Evolutionary conservation across 2,888 invertebrate genomes (phyloP), one percentile per base, ranked within the genome.

Genomic region (Amaurobius ferox): DNA sequence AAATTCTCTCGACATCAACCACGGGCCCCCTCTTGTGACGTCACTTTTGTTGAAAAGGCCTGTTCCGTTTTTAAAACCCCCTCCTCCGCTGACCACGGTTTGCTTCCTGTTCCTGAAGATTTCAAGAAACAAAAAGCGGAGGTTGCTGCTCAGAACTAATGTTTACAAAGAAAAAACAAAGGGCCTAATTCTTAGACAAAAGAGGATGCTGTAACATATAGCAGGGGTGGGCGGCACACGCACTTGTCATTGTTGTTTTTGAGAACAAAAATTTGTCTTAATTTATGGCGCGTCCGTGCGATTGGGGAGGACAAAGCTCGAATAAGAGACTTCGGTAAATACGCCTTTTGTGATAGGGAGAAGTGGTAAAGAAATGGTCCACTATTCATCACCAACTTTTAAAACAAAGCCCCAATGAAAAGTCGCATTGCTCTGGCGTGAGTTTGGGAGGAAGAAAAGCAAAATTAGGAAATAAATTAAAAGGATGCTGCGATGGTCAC

Each of bases 81-180:
- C 29, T 28, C 32, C 6, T n/a, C 3, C 32, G 32, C 30, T 66
- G 64, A 66, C 64, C 64, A 66, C 32, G 64, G 32, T 19, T 30
- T 32, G 30, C 32, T 32, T 66, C 32, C 64, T 32, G 32, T 30
- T 32, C 32, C 32, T 66, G 32, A n/a, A n/a, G 26, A 30, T 16
- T 16, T 32, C 32, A 30, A 32, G 55, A n/a, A 32, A 66, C n/a
- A 30, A 66, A 66, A 30, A n/a, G 13, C 32, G n/a, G 32, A 29
- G 16, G 6, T 32, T 66, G 30, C 55, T 35, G 40, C 26, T 68
- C 68, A 39, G 19, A 28, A 64, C 72, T 79, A 79, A 79, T 79
- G 80, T 80, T 74, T 55, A 80, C 80, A 80, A 73, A 74, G 80
- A 74, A 80, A 80, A 80, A 80, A 80, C 80, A 80, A 80, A 35